Conservation (phyloP, 1,140 invertebrate genomes). For the Aphelenchoides besseyi region DNA sequence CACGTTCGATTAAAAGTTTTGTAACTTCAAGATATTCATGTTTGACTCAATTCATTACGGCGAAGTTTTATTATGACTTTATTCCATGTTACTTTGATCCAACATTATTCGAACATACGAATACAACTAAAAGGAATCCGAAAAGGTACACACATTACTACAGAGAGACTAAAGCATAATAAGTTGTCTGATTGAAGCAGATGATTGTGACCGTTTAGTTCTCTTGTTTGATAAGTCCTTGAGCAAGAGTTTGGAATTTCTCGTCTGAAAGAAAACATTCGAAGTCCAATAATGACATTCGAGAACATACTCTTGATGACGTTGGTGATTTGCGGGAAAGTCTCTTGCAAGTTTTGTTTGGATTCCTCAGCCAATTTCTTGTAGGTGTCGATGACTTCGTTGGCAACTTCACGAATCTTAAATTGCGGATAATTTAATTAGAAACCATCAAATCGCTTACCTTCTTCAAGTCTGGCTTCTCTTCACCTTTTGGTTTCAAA, state of each 20-base stretch:
- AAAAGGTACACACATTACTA: neutral
- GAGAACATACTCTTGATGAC: conserved; percentile 39
- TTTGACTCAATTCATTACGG: neutral
- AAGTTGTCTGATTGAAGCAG: neutral
- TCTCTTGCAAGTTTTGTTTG: conserved; percentile 40
- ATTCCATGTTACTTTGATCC: neutral
- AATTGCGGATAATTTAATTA: conserved; percentile 35
- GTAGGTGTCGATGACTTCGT: conserved; percentile 20
- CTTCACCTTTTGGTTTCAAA: conserved; percentile 43
- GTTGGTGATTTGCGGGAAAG: conserved; percentile 47
- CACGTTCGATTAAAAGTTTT: no score
- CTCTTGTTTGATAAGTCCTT: conserved; percentile 50
- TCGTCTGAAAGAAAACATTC: conserved; percentile 49
- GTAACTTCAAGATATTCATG: no score
- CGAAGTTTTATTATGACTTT: neutral
- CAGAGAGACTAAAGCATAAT: neutral
- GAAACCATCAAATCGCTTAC: conserved; percentile 28
- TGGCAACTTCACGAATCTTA: conserved; percentile 15
- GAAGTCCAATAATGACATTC: neutral
- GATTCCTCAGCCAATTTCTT: conserved; percentile 42
- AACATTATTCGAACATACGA: neutral
- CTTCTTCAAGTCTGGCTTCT: conserved; percentile 49
- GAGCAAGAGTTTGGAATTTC: conserved; percentile 52
- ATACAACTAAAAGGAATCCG: neutral
- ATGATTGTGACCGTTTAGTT: neutral